Base-by-base conservation (phyloP, 2,888 invertebrate species). In the Euphydryas editha region DNA sequence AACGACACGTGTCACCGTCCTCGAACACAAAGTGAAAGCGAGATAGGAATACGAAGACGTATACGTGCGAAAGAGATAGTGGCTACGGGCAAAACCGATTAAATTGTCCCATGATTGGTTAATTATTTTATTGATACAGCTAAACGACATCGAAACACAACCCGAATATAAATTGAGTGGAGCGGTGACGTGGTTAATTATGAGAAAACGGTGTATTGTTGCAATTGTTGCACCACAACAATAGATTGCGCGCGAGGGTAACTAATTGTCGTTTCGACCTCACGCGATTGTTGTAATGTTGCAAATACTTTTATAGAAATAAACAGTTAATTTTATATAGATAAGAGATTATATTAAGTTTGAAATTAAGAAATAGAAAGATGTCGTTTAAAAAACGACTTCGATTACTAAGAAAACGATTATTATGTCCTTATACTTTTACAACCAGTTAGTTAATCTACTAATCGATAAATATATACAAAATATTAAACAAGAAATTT, bases 111-210 rank as follows among this genome's bases (percentile, higher is more conserved):
- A 88, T 88, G 90, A 92, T 92, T 92, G 92, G 92, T 88, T 91
- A 92, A 92, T 92, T 91, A 88, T 90, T 90, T 88, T 90, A 91
- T 91, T 91, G 91, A 88, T 88, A 88, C 84, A 85, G 83, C 85
- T 87, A 87, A 90, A 86, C 82, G 83, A 77, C 76, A 81, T 85
- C 84, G 82, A 82, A 75, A 81, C 78, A 74, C 78, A 79, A 13
- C 75, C 67, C 59, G 62, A 67, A 67, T 55, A 68, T 70, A 59
- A 72, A 67, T 60, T 72, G 65, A 73, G 73, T 71, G 75, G 66
- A 66, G 62, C 60, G 60, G 62, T 59, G 59, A 30, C 57, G 20
- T 20, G 55, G 61, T 59, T n/a, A 44, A 21, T 21, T 57, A 57
- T 39, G 20, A 57, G 15, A 20, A 51, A 7, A 51, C n/a, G 24